A percentile compares a stretch with the other conserved stretches of the same genome.
These are phyloP conservation scores for Tethea ocularis DNA, from an alignment of 2,888 invertebrate species.

Conservation along the genomic window DNA sequence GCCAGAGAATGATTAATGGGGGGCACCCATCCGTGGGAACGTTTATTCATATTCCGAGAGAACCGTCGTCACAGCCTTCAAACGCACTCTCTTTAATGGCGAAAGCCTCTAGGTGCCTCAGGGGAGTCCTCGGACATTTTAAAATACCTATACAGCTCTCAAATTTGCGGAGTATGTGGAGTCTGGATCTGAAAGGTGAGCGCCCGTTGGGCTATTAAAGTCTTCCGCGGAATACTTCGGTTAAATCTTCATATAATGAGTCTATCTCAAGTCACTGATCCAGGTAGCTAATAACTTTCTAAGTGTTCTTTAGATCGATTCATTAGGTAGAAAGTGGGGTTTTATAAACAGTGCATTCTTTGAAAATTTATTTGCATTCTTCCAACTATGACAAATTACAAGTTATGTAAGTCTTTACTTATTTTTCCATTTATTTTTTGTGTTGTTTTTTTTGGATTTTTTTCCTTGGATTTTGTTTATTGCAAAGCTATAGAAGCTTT, in stretches of 20 bases:
- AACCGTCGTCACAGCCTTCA: slow-evolving; percentile 15
- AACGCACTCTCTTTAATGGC: slow-evolving; percentile 36
- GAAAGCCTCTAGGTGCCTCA: slow-evolving; percentile 27
- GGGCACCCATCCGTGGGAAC: slow-evolving; percentile 32
- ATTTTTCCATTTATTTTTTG: too few relatives aligned
- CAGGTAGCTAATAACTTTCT: not conserved
- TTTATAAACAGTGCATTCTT: not conserved
- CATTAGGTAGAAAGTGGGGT: not conserved
- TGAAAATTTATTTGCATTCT: too few relatives aligned
- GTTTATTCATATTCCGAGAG: slow-evolving; percentile 40
- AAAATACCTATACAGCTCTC: slow-evolving; percentile 36
- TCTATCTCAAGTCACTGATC: not conserved
- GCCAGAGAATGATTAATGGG: slow-evolving; percentile 40
- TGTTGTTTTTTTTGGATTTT: too few relatives aligned
- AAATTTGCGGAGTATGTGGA: slow-evolving; percentile 24
- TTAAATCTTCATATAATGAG: not conserved
- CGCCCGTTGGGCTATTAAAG: not conserved
- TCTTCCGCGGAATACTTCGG: not conserved
- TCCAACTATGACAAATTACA: too few relatives aligned
- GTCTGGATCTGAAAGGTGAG: slow-evolving; percentile 36
- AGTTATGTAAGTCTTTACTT: too few relatives aligned
- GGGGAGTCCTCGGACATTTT: slow-evolving; percentile 38
- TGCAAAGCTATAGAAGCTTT: too few relatives aligned
- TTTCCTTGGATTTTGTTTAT: too few relatives aligned
- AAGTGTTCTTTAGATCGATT: too few relatives aligned